Evolutionary conservation across 2,888 invertebrate genomes (phyloP).

Genomic region (Apamea anceps): DNA sequence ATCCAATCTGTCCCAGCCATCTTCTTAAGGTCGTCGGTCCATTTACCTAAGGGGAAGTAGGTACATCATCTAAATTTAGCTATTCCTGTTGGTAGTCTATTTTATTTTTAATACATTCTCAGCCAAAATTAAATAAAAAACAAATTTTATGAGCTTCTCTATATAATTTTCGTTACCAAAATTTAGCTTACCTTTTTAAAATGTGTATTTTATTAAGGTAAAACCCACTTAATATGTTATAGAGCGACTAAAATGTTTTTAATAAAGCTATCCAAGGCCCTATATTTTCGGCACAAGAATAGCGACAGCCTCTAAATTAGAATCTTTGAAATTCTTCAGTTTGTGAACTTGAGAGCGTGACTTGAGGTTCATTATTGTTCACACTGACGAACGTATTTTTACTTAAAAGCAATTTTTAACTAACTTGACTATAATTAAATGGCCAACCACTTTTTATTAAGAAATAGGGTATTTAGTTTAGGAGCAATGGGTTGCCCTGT

Average conservation of each 20-base stretch:
- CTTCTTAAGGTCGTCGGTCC: no score
- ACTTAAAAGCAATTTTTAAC: background rate
- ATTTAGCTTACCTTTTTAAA: constrained; percentile 31
- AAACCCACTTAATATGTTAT: constrained; percentile 1
- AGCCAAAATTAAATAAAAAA: constrained; percentile 13
- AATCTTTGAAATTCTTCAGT: constrained; percentile 39
- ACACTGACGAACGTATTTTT: background rate
- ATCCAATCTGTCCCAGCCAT: no score
- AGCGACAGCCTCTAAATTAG: constrained; percentile 28
- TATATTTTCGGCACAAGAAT: constrained; percentile 14
- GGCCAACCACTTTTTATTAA: background rate
- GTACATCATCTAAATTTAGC: background rate
- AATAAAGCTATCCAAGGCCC: constrained; percentile 26
- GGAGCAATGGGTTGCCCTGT: no score
- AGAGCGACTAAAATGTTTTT: constrained; percentile 37
- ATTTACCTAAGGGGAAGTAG: no score
- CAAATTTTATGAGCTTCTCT: background rate
- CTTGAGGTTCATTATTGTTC: background rate
- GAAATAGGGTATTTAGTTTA: no score
- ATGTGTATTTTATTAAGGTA: constrained; percentile 26
- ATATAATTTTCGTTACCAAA: background rate
- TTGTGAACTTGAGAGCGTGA: background rate
- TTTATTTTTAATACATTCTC: background rate
- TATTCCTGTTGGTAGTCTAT: background rate
- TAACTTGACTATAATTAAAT: no score